These are phyloP conservation scores for Desmodus rotundus DNA, from an alignment of 2,113 vertebrate genomes.

Conservation along the genomic window DNA sequence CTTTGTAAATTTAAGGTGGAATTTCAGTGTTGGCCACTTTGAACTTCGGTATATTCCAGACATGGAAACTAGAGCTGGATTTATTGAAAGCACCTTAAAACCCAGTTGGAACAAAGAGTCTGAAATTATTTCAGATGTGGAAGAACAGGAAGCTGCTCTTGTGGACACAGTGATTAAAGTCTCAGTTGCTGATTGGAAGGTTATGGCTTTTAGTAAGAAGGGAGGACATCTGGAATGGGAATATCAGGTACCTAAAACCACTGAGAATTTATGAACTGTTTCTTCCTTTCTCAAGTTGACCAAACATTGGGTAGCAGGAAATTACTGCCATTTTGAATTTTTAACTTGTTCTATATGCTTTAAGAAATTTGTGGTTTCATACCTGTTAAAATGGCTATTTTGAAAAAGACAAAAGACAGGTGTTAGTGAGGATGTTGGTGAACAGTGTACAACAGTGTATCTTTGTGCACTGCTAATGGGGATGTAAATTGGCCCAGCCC, in stretches of 20 bases:
- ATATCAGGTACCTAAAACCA: constrained; percentile 86
- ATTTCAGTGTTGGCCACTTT: constrained; percentile 98
- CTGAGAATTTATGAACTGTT: not conserved
- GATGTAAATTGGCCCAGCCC: not conserved
- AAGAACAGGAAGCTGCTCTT: constrained; percentile 84
- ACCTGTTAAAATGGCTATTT: not conserved
- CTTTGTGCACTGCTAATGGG: not conserved
- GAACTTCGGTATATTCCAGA: constrained; percentile 93
- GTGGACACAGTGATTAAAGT: constrained; percentile 95
- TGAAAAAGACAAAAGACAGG: not conserved
- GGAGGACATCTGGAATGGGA: constrained; percentile 95
- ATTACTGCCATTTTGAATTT: not conserved
- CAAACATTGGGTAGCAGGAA: not conserved
- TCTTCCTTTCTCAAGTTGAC: not conserved
- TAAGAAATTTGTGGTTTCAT: not conserved
- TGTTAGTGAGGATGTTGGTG: not conserved
- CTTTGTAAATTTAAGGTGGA: constrained; percentile 90
- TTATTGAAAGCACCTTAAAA: constrained; percentile 89
- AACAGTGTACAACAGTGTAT: not conserved
- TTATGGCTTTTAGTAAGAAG: constrained; percentile 92
- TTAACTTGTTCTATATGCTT: not conserved
- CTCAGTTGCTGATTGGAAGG: constrained; percentile 96
- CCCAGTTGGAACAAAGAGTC: constrained; percentile 81
- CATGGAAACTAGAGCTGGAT: constrained; percentile 85
- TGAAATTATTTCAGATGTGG: constrained; percentile 89